phyloP scores from a whole-genome alignment of 1,140 invertebrate species.

The Drosophila guanche region DNA sequence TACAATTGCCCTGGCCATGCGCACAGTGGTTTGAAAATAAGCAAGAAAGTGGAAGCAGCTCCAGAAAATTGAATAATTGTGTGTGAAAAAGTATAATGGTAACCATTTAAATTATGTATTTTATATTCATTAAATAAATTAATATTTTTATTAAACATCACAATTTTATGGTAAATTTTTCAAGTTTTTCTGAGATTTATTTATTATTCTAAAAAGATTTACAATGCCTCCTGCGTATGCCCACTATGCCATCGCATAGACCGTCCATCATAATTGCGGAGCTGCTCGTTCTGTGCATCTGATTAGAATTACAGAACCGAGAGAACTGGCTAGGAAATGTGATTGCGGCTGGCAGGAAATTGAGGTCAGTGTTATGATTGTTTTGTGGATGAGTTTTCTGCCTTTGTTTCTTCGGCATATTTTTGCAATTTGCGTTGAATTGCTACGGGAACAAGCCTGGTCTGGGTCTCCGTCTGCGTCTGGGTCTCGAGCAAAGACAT shows the following conservation, averaged over 20 bases:
- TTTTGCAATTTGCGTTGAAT: constrained; percentile 60
- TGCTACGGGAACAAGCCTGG: constrained; percentile 35
- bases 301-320: constrained; percentile 72
- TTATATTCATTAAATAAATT: no score
- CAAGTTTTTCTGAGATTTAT: no score
- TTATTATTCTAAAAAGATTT: no score
- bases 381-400: constrained; percentile 74
- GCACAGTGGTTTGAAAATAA: constrained; percentile 16
- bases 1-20: constrained; percentile 34
- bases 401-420: constrained; percentile 50
- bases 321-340: constrained; percentile 65
- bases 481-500: neutral
- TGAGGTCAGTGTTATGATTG: constrained; percentile 82
- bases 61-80: no score
- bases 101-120: no score
- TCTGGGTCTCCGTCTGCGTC: neutral
- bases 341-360: constrained; percentile 80
- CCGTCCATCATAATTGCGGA: constrained; percentile 70
- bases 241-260: constrained; percentile 28
- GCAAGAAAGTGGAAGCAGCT: neutral
- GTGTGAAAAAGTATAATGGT: no score
- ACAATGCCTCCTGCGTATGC: no score
- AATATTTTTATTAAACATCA: no score
- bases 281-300: constrained; percentile 58
- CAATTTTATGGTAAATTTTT: no score